These are phyloP conservation scores for Aplodontia rufa DNA, from an alignment of 2,113 vertebrate species.

Conservation along the genomic window DNA sequence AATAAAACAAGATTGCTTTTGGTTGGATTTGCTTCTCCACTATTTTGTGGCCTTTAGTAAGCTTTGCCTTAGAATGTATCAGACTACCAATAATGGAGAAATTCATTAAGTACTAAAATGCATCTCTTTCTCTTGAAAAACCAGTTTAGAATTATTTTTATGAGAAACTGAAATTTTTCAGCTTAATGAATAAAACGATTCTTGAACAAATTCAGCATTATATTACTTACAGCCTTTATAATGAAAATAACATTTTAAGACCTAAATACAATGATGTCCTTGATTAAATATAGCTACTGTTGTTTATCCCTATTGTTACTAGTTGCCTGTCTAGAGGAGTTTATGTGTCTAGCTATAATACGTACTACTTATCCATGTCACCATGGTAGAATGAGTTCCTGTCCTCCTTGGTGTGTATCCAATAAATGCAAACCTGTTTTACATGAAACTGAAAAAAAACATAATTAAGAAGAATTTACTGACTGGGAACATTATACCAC, in stretches of 20 bases:
- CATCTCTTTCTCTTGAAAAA: neutral
- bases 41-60: neutral
- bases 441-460: neutral
- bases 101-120: conserved; percentile 22
- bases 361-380: neutral
- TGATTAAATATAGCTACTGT: neutral
- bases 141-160: conserved; percentile 8
- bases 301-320: neutral
- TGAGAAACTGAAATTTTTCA: conserved; percentile 29
- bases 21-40: conserved; percentile 27
- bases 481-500: neutral
- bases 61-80: neutral
- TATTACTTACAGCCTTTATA: neutral
- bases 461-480: conserved; percentile 11
- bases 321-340: neutral
- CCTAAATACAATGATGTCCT: neutral
- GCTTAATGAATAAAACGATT: neutral
- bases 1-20: conserved; percentile 72
- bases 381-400: neutral
- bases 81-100: neutral
- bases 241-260: neutral
- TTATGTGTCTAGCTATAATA: neutral
- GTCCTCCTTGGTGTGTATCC: neutral
- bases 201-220: neutral
- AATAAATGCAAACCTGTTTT: conserved; percentile 9